phyloP scores from a whole-genome alignment of 2,797 vertebrate species.

The Columba guinea region DNA sequence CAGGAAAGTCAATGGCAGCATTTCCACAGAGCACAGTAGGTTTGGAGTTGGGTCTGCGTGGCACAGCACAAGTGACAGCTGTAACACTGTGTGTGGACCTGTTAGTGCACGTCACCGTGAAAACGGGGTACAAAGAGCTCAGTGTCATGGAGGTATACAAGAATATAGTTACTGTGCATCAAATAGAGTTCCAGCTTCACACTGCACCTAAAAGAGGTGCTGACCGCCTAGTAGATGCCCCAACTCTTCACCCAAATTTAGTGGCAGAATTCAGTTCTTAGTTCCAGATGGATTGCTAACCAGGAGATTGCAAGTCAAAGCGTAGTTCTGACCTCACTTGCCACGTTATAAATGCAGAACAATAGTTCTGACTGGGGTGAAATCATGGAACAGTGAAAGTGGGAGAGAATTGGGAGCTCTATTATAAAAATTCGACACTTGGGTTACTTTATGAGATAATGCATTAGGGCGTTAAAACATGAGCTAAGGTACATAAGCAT shows the following conservation, averaged over 20 bases:
- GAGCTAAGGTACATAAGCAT: fast-evolving
- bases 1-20: background rate
- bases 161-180: background rate
- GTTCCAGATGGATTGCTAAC: background rate
- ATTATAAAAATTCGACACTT: background rate
- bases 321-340: conserved; percentile 1
- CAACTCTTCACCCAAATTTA: background rate
- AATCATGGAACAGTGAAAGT: background rate
- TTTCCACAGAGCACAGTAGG: background rate
- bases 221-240: background rate
- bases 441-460: background rate
- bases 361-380: background rate
- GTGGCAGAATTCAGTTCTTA: background rate
- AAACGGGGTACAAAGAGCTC: background rate
- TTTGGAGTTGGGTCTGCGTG: background rate
- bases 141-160: background rate
- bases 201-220: background rate
- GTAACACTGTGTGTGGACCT: background rate
- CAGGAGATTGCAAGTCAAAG: background rate
- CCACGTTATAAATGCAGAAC: background rate
- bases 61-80: background rate
- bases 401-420: background rate
- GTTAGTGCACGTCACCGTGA: fast-evolving
- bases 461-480: background rate
- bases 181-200: background rate